Base-by-base conservation (phyloP, 2,113 vertebrate genomes). In the Hemicordylus capensis region DNA sequence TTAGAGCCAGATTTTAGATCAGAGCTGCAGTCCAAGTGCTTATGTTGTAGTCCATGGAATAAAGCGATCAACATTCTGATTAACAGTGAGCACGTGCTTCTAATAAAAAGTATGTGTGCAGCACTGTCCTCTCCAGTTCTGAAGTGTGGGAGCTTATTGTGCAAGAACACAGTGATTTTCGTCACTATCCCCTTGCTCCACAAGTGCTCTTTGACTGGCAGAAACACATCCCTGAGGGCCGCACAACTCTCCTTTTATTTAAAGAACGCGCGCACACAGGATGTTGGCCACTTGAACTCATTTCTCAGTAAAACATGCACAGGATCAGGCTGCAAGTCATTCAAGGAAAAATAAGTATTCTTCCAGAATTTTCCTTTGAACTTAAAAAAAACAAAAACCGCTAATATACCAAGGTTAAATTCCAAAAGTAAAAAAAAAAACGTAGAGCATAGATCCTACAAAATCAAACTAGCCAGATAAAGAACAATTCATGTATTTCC, bases 401-500 rank as follows among this genome's bases (percentile, higher is more conserved):
- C n/a, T n/a, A n/a, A 20, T 20, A 28, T 39, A 6, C 72, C 48
- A 51, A 56, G 54, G 61, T 77, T 80, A 48, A 37, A 76, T 44
- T 54, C 81, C n/a, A 4, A 11, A 24, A 83, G 44, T 8, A 28
- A 44, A 66, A 88, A 69, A 1, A 37, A 4, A 26, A n/a, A 17
- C 66, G 76, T 76, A 85, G 48, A 8, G 48, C 48, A 51, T 51
- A 51, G 48, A 51, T 51, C 48, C 48, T 51, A 51, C 48, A 51
- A 51, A n/a, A n/a, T n/a, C n/a, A 83, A 26, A 0, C 0, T 0
- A 3, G 22, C 63, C 76, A 12, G 42, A 5, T 0, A 1, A 12
- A 19, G 31, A 42, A 20, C 28, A 44, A 34, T 66, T 61, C 26
- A 39, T 11, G 8, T 24, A 34, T 46, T 26, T 72, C 58, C 28